These are phyloP conservation scores for Paradoxurus hermaphroditus DNA, from an alignment of 2,113 vertebrate species.

Conservation along the genomic window DNA sequence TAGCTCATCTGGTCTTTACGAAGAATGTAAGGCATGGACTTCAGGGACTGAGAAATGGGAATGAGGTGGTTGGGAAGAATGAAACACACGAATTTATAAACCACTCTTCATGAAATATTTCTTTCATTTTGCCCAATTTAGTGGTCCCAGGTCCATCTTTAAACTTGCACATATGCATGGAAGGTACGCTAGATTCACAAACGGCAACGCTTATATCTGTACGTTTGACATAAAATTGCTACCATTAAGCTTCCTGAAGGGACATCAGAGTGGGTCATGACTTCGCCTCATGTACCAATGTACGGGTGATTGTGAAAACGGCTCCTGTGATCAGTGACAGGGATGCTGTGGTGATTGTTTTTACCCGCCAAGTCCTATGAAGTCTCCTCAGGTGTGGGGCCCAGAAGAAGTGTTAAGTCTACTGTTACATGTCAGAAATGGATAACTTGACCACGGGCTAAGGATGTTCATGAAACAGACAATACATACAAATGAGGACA, in stretches of 20 bases:
- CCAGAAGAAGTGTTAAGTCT: no score
- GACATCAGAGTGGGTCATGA: no score
- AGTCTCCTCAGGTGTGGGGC: accelerated
- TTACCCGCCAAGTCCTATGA: background rate
- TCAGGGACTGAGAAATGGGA: background rate
- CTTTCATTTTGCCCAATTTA: background rate
- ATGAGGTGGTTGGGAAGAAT: background rate
- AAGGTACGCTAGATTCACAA: background rate
- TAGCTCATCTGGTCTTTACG: background rate
- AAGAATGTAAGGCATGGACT: background rate
- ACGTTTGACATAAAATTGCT: background rate
- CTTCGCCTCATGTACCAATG: background rate
- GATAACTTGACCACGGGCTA: background rate
- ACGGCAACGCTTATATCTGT: background rate
- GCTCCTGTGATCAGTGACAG: background rate
- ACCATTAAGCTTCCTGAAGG: background rate
- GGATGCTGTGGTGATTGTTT: background rate
- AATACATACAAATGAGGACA: background rate
- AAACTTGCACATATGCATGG: no score
- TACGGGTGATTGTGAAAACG: background rate
- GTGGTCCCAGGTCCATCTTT: background rate
- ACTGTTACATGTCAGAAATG: background rate
- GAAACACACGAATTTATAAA: background rate
- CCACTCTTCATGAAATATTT: background rate
- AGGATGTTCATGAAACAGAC: background rate